Evolutionary conservation across 1,140 invertebrate genomes (phyloP).

Genomic region (Cyclargus thomasi): DNA sequence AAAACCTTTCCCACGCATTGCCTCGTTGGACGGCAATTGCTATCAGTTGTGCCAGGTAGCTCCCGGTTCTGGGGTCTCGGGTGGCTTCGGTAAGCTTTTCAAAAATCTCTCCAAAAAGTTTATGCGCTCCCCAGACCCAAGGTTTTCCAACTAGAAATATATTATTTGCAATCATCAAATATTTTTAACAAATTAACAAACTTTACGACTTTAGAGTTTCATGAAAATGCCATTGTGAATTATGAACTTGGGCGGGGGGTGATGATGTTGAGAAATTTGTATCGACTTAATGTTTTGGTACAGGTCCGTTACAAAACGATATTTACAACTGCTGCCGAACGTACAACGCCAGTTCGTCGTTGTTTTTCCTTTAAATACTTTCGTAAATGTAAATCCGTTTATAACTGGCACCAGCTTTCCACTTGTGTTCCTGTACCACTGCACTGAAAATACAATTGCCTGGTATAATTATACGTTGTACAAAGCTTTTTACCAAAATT

Average conservation of each 20-base stretch:
- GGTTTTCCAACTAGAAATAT: too few relatives aligned
- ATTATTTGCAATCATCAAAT: too few relatives aligned
- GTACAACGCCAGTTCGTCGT: constrained; percentile 12
- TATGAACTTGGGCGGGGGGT: neutral
- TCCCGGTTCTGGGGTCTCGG: too few relatives aligned
- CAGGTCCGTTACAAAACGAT: neutral
- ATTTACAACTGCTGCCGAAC: neutral
- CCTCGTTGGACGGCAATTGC: too few relatives aligned
- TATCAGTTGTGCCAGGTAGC: too few relatives aligned
- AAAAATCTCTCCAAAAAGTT: too few relatives aligned
- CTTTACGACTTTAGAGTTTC: neutral
- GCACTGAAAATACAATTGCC: constrained; percentile 15
- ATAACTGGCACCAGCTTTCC: constrained; percentile 21
- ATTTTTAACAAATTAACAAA: too few relatives aligned
- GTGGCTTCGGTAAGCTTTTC: too few relatives aligned
- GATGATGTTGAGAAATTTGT: neutral
- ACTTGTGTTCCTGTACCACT: constrained; percentile 20
- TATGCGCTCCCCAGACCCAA: too few relatives aligned
- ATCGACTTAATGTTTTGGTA: neutral
- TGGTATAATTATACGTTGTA: neutral
- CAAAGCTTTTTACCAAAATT: neutral
- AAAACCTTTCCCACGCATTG: too few relatives aligned
- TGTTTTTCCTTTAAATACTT: neutral
- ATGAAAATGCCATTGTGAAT: neutral
- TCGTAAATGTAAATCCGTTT: constrained; percentile 19